Percentiles rank a stretch among this genome's conserved stretches.
Conservation (phyloP, 2,113 vertebrate species). For the Podarcis cretensis region DNA sequence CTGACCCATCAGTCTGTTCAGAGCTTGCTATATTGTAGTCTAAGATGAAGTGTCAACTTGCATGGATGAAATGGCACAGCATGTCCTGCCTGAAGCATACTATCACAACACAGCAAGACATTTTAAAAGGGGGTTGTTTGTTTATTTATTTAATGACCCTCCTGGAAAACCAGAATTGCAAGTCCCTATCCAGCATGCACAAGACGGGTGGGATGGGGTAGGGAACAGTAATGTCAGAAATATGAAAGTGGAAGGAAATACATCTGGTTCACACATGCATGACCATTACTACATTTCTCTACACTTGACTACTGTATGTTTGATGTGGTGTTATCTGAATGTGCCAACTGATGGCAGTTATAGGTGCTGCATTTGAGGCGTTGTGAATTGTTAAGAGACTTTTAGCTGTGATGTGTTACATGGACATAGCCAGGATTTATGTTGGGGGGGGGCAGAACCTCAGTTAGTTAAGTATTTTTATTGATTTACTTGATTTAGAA, state of each 20-base stretch:
- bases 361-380: not conserved
- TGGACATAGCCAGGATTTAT: no score
- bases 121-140: not conserved
- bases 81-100: not conserved
- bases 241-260: not conserved
- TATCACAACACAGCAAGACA: not conserved
- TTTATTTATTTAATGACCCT: not conserved
- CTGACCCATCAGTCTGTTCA: conserved; percentile 20
- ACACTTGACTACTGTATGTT: not conserved
- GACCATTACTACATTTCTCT: not conserved
- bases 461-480: no score
- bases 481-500: no score
- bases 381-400: no score
- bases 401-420: no score
- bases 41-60: conserved; percentile 14
- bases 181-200: not conserved
- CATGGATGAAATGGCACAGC: not conserved
- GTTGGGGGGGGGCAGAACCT: no score
- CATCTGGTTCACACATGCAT: not conserved
- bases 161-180: not conserved
- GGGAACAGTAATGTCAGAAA: not conserved
- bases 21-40: not conserved
- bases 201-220: no score
- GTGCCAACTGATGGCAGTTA: not conserved
- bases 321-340: not conserved